Percentiles rank a stretch among this genome's conserved stretches.
phyloP scores from a whole-genome alignment of 2,113 vertebrate genomes.

The Urocynchramus pylzowi region DNA sequence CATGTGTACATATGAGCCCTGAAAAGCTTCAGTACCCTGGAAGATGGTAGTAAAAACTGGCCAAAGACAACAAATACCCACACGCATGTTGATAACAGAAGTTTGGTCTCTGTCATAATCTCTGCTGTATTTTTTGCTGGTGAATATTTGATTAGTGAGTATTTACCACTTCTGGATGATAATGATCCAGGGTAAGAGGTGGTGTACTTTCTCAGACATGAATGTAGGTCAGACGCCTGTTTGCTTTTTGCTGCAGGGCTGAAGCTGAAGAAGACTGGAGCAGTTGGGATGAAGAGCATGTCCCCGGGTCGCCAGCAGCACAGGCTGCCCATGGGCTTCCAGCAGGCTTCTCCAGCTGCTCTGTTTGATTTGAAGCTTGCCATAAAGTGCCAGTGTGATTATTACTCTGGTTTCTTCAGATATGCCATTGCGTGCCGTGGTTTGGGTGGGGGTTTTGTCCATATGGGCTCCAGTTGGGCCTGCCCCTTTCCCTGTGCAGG shows the following conservation, averaged over 20 bases:
- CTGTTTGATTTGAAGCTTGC: background rate
- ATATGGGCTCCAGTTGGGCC: background rate
- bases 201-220: background rate
- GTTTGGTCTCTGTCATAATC: background rate
- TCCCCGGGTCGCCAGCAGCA: background rate
- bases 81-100: background rate
- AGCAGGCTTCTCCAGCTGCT: background rate
- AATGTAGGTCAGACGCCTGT: background rate
- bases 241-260: background rate
- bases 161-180: background rate
- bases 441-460: background rate
- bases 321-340: background rate
- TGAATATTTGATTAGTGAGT: slow-evolving; percentile 1
- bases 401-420: background rate
- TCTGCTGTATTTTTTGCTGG: background rate
- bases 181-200: background rate
- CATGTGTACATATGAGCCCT: background rate
- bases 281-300: background rate
- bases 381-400: background rate
- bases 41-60: background rate
- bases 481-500: background rate
- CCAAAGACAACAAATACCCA: background rate
- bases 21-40: background rate
- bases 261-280: background rate
- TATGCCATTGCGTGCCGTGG: background rate